Conservation (phyloP, 2,797 vertebrate species). For the Galago senegalensis region DNA sequence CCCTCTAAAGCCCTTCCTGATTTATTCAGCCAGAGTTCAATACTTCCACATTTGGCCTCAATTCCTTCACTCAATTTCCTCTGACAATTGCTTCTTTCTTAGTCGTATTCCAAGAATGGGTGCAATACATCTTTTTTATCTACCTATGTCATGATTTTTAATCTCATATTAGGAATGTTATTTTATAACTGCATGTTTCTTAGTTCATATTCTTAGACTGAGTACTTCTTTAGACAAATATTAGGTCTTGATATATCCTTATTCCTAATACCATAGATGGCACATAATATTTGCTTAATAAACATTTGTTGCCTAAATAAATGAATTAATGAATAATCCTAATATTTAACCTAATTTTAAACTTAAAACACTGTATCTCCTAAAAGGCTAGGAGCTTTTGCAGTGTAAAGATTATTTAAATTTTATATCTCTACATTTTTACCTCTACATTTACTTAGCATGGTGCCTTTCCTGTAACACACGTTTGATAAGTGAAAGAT, state of each 20-base stretch:
- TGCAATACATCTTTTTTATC: neutral
- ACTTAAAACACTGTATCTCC: neutral
- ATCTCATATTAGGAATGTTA: neutral
- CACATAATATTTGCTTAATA: neutral
- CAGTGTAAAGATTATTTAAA: slow-evolving; percentile 44
- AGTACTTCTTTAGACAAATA: slow-evolving; percentile 3
- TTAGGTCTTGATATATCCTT: slow-evolving; percentile 29
- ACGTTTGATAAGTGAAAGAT: neutral
- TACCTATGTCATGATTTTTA: neutral
- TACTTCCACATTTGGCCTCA: neutral
- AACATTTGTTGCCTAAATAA: slow-evolving; percentile 6
- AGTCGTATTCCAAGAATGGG: neutral
- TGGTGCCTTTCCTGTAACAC: neutral
- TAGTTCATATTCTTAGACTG: neutral
- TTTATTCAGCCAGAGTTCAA: neutral
- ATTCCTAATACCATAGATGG: neutral
- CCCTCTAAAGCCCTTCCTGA: neutral
- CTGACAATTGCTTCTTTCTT: neutral
- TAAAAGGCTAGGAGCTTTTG: neutral
- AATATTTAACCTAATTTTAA: slow-evolving; percentile 29
- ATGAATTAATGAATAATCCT: slow-evolving; percentile 7
- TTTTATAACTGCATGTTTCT: slow-evolving; percentile 17
- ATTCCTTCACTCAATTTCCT: neutral
- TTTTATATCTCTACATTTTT: neutral
- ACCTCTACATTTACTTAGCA: neutral